Conservation (phyloP, 2,113 vertebrate species). For the Oreochromis spilurus region DNA sequence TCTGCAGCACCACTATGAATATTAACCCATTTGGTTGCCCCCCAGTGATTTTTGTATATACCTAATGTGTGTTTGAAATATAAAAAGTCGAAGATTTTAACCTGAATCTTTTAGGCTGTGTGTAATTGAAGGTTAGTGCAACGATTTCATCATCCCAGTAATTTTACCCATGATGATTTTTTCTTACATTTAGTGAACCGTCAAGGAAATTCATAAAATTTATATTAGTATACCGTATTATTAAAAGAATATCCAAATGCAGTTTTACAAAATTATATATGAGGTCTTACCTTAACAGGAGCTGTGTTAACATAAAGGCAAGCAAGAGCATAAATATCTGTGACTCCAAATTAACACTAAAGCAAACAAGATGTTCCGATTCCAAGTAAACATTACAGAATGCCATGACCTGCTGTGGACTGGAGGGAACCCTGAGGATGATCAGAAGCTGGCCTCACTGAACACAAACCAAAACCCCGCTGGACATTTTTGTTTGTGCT, state of each 20-base stretch:
- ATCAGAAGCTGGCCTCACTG: not conserved
- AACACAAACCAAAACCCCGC: conserved; percentile 11
- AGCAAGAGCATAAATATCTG: not conserved
- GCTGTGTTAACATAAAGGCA: not conserved
- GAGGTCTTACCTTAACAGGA: not conserved
- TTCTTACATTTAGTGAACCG: not conserved
- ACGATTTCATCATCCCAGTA: not conserved
- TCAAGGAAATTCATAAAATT: not conserved
- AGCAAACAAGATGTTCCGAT: not conserved
- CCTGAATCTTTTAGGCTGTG: not conserved
- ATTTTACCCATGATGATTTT: not conserved
- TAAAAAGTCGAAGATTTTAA: not conserved
- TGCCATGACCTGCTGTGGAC: not conserved
- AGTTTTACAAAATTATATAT: not conserved
- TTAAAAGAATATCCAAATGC: not conserved
- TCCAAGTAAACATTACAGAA: not conserved
- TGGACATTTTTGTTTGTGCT: conserved; percentile 1
- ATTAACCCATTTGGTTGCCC: not conserved
- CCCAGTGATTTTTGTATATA: not conserved
- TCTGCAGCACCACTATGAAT: not conserved
- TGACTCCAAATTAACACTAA: not conserved
- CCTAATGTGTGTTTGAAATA: not conserved
- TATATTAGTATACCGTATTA: not conserved
- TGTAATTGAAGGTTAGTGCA: not conserved
- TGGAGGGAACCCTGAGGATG: not conserved